Evolutionary conservation across 2,888 invertebrate genomes (phyloP).

Genomic region (Euproctis similis): DNA sequence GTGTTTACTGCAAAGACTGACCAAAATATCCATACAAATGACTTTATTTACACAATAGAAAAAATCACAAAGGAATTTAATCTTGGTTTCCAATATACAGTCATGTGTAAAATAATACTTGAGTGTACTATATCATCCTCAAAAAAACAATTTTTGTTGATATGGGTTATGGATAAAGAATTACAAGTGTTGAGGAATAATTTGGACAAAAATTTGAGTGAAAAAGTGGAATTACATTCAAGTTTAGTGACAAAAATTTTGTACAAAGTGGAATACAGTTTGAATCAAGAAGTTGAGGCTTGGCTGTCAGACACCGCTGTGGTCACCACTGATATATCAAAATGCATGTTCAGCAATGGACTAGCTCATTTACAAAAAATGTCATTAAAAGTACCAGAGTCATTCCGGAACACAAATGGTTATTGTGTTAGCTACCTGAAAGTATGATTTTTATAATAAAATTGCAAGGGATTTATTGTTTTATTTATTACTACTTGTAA

Average conservation of each 20-base stretch:
- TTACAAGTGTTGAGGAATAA: constrained; percentile 64
- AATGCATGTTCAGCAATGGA: constrained; percentile 73
- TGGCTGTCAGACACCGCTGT: constrained; percentile 75
- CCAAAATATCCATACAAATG: constrained; percentile 47
- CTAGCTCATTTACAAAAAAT: constrained; percentile 72
- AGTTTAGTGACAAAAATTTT: constrained; percentile 74
- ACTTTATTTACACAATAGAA: constrained; percentile 73
- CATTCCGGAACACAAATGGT: constrained; percentile 72
- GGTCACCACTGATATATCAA: constrained; percentile 71
- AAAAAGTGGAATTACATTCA: constrained; percentile 52
- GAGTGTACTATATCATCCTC: constrained; percentile 57
- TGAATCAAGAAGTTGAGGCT: constrained; percentile 59
- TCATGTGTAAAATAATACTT: constrained; percentile 73
- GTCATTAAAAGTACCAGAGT: constrained; percentile 72
- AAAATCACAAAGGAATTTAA: constrained; percentile 65
- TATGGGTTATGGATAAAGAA: constrained; percentile 79
- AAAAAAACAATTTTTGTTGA: constrained; percentile 68
- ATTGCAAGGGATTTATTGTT: constrained; percentile 21
- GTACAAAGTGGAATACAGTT: constrained; percentile 63
- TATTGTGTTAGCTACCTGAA: constrained; percentile 77
- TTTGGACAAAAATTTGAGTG: constrained; percentile 33
- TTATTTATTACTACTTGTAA: constrained; percentile 9
- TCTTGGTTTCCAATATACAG: constrained; percentile 61
- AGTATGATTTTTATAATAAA: constrained; percentile 45
- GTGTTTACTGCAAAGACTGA: constrained; percentile 40